A percentile compares a stretch with the other conserved stretches of the same genome.
These are phyloP conservation scores for Teleogryllus oceanicus DNA, from an alignment of 2,888 invertebrate species.

Conservation along the genomic window DNA sequence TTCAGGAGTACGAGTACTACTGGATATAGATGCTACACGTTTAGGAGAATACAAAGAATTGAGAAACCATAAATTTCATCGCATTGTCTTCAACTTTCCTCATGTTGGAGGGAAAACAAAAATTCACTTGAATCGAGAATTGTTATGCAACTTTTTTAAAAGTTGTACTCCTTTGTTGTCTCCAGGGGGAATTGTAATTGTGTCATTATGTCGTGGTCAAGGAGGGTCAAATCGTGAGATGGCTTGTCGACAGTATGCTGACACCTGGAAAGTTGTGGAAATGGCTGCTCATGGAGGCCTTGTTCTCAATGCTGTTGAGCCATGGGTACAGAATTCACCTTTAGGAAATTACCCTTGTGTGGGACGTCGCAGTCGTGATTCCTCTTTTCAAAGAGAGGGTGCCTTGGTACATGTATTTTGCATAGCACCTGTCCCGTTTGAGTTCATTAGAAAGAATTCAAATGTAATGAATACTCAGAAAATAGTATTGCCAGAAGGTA, in stretches of 20 bases:
- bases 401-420: conserved; percentile 45
- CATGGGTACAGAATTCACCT: conserved; percentile 44
- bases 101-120: conserved; percentile 61
- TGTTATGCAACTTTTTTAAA: conserved; percentile 52
- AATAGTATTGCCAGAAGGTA: not conserved
- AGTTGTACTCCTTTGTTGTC: conserved; percentile 47
- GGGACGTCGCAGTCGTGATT: conserved; percentile 50
- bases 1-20: conserved; percentile 50
- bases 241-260: conserved; percentile 49
- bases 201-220: conserved; percentile 56
- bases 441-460: no score
- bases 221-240: conserved; percentile 52
- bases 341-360: conserved; percentile 48
- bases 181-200: conserved; percentile 46
- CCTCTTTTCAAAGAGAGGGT: conserved; percentile 44
- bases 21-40: conserved; percentile 53
- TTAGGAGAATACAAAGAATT: conserved; percentile 44
- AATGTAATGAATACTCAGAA: no score
- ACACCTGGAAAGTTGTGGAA: conserved; percentile 56
- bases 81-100: conserved; percentile 61
- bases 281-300: conserved; percentile 54
- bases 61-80: conserved; percentile 45
- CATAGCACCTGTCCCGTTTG: conserved; percentile 12
- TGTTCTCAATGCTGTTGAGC: conserved; percentile 46
- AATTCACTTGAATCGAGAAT: conserved; percentile 53